phyloP scores from a whole-genome alignment of 2,888 invertebrate genomes.

The Epinotia bilunana region DNA sequence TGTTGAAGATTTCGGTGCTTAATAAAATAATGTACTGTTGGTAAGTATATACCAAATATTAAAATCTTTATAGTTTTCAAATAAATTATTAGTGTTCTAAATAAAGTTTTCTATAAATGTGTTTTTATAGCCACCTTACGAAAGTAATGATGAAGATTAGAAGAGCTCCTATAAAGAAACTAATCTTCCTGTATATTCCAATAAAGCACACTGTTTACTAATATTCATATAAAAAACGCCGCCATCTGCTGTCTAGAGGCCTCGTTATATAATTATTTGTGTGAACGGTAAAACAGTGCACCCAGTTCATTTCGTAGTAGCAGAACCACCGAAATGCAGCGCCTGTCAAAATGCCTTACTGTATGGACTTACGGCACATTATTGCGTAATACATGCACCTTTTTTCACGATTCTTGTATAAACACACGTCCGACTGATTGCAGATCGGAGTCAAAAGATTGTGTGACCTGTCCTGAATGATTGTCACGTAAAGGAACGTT shows the following conservation, averaged over 20 bases:
- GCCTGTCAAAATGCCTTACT: background rate
- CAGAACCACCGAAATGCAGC: constrained; percentile 15
- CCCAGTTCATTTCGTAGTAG: constrained; percentile 45
- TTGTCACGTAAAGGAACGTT: background rate
- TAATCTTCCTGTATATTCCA: constrained; percentile 59
- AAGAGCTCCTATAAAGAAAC: background rate
- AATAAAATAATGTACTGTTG: no score
- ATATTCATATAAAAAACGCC: constrained; percentile 73
- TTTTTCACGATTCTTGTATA: constrained; percentile 11
- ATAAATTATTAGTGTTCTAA: background rate
- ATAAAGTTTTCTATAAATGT: background rate
- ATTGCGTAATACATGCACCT: constrained; percentile 3
- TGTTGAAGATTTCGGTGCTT: no score
- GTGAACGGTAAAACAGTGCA: constrained; percentile 58
- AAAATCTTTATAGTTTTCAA: no score
- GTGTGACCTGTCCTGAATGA: constrained; percentile 27
- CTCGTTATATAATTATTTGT: constrained; percentile 78
- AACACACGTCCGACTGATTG: constrained; percentile 33
- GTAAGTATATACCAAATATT: no score
- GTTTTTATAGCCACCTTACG: background rate
- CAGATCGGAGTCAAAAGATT: constrained; percentile 30
- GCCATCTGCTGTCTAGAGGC: constrained; percentile 72
- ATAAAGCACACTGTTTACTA: constrained; percentile 75
- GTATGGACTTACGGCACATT: constrained; percentile 5
- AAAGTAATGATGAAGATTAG: background rate